phyloP scores from a whole-genome alignment of 2,888 invertebrate genomes.

The Endomychus coccineus region DNA sequence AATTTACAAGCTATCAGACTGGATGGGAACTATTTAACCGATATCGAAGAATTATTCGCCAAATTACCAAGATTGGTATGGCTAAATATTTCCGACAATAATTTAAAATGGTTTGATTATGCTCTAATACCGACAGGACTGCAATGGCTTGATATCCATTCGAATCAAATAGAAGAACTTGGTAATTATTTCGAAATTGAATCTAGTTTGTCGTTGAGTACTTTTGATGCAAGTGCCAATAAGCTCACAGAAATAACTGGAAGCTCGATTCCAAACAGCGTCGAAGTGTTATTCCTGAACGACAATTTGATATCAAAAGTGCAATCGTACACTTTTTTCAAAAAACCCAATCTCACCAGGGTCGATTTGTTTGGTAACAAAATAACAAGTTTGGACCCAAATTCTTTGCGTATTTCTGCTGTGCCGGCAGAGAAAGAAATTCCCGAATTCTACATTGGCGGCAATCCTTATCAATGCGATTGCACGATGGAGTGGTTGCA shows the following conservation, averaged over 20 bases:
- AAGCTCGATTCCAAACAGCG: constrained; percentile 75
- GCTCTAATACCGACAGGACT: constrained; percentile 76
- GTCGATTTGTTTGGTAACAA: constrained; percentile 77
- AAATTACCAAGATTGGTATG: constrained; percentile 75
- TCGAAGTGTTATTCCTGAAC: constrained; percentile 69
- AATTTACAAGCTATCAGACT: constrained; percentile 74
- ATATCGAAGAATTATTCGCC: constrained; percentile 71
- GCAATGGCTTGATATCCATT: constrained; percentile 78
- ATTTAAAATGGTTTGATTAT: constrained; percentile 76
- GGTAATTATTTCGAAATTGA: constrained; percentile 82
- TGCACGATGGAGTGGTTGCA: constrained; percentile 89
- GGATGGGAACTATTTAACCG: constrained; percentile 73
- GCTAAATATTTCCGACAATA: constrained; percentile 82
- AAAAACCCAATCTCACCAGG: constrained; percentile 74
- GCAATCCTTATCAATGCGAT: constrained; percentile 81
- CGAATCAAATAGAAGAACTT: constrained; percentile 74
- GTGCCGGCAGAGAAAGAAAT: constrained; percentile 64
- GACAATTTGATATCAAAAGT: constrained; percentile 77
- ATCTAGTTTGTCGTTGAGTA: constrained; percentile 67
- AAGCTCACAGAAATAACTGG: constrained; percentile 73
- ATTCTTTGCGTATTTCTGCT: constrained; percentile 67
- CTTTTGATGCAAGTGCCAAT: constrained; percentile 77
- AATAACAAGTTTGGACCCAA: constrained; percentile 67
- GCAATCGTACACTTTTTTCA: constrained; percentile 80
- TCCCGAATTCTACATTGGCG: constrained; percentile 77